phyloP scores from a whole-genome alignment of 2,888 invertebrate genomes.

The Pseudococcus longispinus region DNA sequence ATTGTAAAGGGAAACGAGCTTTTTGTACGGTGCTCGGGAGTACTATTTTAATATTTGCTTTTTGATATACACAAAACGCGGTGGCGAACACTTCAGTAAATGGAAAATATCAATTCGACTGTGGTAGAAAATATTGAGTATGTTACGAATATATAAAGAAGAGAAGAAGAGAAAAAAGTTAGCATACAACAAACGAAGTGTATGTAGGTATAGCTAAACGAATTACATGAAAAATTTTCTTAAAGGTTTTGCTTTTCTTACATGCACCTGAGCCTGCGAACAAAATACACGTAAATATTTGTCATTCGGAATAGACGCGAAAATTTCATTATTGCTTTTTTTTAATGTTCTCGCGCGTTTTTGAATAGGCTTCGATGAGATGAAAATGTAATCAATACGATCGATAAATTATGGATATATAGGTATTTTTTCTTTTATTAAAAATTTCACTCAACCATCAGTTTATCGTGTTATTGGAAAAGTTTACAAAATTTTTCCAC shows the following conservation, averaged over 20 bases:
- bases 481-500: conserved; percentile 15
- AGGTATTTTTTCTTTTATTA: neutral
- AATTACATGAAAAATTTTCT: neutral
- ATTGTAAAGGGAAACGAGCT: neutral
- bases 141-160: neutral
- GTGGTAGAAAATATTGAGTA: neutral
- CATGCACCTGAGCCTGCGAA: neutral
- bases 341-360: neutral
- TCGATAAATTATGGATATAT: neutral
- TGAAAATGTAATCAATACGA: neutral
- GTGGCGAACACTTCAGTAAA: conserved; percentile 19
- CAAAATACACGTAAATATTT: conserved; percentile 6
- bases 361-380: neutral
- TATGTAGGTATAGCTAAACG: neutral
- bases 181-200: neutral
- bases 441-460: neutral
- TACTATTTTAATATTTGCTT: conserved; percentile 1
- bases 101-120: conserved; percentile 5
- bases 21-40: neutral
- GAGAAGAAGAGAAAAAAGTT: neutral
- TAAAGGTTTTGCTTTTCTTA: neutral
- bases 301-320: neutral
- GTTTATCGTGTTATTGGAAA: conserved; percentile 1
- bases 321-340: conserved; percentile 5
- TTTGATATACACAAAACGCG: neutral